Evolutionary conservation across 2,888 invertebrate genomes (phyloP).

Genomic region (Caenorhabditis panamensis): DNA sequence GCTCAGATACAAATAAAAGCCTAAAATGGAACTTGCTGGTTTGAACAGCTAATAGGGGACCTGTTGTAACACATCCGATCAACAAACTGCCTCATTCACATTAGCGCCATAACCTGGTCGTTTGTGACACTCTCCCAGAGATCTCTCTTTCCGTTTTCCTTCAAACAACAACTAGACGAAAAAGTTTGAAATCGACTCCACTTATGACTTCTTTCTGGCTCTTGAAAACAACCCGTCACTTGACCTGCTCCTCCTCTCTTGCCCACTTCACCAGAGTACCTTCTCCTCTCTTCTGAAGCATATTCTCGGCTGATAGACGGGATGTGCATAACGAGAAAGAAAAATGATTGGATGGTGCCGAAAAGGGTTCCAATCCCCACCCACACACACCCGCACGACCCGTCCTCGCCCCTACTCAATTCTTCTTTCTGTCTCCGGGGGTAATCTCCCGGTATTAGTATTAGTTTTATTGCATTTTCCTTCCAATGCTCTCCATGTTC

Average conservation of each 20-base stretch:
- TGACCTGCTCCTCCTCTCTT: slow-evolving; percentile 52
- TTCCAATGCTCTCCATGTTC: slow-evolving; percentile 13
- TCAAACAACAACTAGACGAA: slow-evolving; percentile 16
- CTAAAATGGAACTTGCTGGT: neutral
- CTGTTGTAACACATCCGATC: neutral
- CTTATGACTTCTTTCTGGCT: slow-evolving; percentile 46
- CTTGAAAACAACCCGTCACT: slow-evolving; percentile 53
- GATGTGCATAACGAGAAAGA: slow-evolving; percentile 20
- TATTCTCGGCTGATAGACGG: slow-evolving; percentile 7
- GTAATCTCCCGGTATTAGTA: slow-evolving; percentile 28
- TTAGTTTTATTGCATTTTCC: slow-evolving; percentile 38
- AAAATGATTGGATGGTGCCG: slow-evolving; percentile 41
- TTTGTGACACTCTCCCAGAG: slow-evolving; percentile 6
- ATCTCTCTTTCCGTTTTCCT: slow-evolving; percentile 4
- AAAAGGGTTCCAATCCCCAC: slow-evolving; percentile 12
- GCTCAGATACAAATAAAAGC: too few relatives aligned
- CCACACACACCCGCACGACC: slow-evolving; percentile 23
- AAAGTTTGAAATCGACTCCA: slow-evolving; percentile 44
- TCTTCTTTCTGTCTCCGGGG: slow-evolving; percentile 23
- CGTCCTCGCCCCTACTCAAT: slow-evolving; percentile 10
- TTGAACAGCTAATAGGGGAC: neutral
- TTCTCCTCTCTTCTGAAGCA: slow-evolving; percentile 29
- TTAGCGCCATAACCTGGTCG: neutral
- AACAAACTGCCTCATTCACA: neutral
- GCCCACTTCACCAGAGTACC: slow-evolving; percentile 41